Evolutionary conservation across 2,888 invertebrate genomes (phyloP), one percentile per base, ranked within the genome.

Genomic region (Drosophila kokeensis): DNA sequence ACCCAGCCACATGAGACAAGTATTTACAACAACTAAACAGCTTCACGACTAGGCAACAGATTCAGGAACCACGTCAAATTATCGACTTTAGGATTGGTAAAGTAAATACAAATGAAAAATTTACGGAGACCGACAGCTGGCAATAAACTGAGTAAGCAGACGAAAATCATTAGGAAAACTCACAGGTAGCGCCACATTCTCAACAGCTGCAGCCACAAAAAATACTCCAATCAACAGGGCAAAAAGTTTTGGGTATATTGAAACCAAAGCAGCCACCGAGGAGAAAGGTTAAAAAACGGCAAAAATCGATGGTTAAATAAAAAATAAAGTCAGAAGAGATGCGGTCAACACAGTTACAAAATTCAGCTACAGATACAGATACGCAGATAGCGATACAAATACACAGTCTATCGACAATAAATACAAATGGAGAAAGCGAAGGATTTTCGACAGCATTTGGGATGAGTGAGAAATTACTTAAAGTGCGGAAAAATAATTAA

Each of bases 261-360:
- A 83, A 67, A 61, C 29, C 40, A 54, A 57, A 63, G 62, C 30
- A 21, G 45, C 55, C 58, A 68, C 40, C 10, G 53, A 64, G 48
- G 40, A 49, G 30, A 54, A 54, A 72, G 68, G 83, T 80, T 85
- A 82, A 82, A 80, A 80, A 85, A 69, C 85, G 81, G 59, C 83
- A 83, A 83, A 83, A 86, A 83, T 83, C 83, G 74, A 83, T 83
- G 76, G 81, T 71, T 66, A 81, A 81, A 83, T 69, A 10, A 74
- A 74, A 83, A 78, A 76, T 83, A 81, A 78, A 78, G 76, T 72
- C 67, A 62, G 74, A 73, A 70, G 74, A 66, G 62, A 58, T 79
- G 80, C 53, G 87, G 78, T 72, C 72, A 64, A 65, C 69, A 69
- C 70, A 82, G 65, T 69, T 49, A 65, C 64, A 60, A 49, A 68